Base-by-base conservation (phyloP, 2,113 vertebrate genomes). In the Cepphus grylle region DNA sequence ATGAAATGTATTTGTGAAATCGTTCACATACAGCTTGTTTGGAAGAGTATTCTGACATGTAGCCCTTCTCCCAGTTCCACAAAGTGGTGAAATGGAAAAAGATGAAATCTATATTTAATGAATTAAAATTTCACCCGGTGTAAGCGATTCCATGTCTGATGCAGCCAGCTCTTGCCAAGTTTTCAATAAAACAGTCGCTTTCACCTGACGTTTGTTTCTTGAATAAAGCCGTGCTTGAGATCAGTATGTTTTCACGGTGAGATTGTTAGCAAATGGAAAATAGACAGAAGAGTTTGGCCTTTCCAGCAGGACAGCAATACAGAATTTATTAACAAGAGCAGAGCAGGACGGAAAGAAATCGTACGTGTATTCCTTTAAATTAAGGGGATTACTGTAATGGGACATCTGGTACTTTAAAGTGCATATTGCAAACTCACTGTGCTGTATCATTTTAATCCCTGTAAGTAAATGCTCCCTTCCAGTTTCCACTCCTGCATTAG, bases 381-480 rank as follows among this genome's bases (percentile, higher is more conserved):
- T 85, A 94, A 87, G 71, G 81, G 87, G 94, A 90, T 93, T 96
- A 86, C 77, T 88, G 87, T 91, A 93, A 81, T 86, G 63, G 89
- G 95, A 81, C 95, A 95, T 81, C 73, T 94, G 90, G 87, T 90
- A 76, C 76, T 93, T 94, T 80, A 86, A 84, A 85, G 72, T 80
- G 56, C 91, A 88, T 91, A 83, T 56, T 95, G 93, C 85, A 80
- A 86, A 92, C 36, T 73, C 81, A 61, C 42, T 86, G 55, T 38
- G 56, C 78, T 91, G 50, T 78, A 90, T 66, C 89, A 59, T 87
- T 89, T 97, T 97, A 96, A 97, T 97, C 93, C 92, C 66, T 56
- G 42, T 81, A 92, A 96, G 88, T 95, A 94, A 97, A 94, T 65
- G 77, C 49, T 97, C 82, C 66, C 55, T 95, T 93, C 74, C 73